A percentile compares a stretch with the other conserved stretches of the same genome.
Evolutionary conservation across 2,888 invertebrate species (phyloP).

Genomic region (Andrena camellia): DNA sequence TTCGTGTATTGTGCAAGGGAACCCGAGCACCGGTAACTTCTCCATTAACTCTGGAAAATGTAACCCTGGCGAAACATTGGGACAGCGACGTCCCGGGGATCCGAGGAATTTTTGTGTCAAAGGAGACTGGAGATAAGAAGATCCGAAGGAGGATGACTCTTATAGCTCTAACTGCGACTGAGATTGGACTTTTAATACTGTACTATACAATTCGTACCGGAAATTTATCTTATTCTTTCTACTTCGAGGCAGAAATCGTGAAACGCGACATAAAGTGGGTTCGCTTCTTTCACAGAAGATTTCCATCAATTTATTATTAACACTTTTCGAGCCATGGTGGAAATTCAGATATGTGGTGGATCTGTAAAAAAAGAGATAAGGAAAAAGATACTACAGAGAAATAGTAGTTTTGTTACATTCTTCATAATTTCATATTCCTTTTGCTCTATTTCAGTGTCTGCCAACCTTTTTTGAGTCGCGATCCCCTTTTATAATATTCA

Average conservation of each 20-base stretch:
- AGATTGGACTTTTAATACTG: not conserved
- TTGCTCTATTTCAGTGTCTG: too few relatives aligned
- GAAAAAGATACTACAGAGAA: too few relatives aligned
- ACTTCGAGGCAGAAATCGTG: not conserved
- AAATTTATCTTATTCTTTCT: not conserved
- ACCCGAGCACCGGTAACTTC: slow-evolving; percentile 20
- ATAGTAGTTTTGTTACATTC: too few relatives aligned
- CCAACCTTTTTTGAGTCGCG: too few relatives aligned
- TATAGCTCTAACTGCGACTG: not conserved
- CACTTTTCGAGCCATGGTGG: too few relatives aligned
- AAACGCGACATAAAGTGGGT: too few relatives aligned
- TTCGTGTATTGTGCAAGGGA: slow-evolving; percentile 12
- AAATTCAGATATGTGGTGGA: too few relatives aligned
- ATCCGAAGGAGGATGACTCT: not conserved
- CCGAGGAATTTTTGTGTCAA: slow-evolving; percentile 4
- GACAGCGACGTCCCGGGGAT: not conserved
- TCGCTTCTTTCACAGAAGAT: too few relatives aligned
- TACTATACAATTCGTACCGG: not conserved
- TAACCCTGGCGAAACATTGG: slow-evolving; percentile 4
- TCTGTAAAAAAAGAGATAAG: too few relatives aligned
- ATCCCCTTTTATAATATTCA: too few relatives aligned
- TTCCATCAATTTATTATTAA: too few relatives aligned
- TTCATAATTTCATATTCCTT: too few relatives aligned
- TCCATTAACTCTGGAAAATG: slow-evolving; percentile 34
- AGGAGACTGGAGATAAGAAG: not conserved